Evolutionary conservation across 2,888 invertebrate genomes (phyloP), one percentile per base, ranked within the genome.

Genomic region (Cerastis rubricosa): DNA sequence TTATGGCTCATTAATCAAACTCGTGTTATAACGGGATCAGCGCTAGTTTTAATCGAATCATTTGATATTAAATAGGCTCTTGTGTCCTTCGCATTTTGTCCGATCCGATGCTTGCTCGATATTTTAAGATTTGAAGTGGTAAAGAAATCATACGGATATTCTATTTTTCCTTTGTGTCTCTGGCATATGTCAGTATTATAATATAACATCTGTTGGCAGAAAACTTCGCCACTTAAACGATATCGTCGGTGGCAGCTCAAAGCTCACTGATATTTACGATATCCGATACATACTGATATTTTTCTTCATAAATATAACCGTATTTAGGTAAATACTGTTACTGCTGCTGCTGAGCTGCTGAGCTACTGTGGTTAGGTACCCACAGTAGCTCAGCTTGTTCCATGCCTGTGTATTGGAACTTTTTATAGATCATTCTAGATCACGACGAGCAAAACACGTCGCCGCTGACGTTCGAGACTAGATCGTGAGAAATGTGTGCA

Each of bases 401-500:
- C 54, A 61, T 73, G 65, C 22, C n/a, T 43, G 70, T 64, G 59
- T 81, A 74, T 71, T 73, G 29, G 71, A 72, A 87, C 51, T 85
- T 91, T 90, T 90, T 85, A 89, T 90, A 85, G 87, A 89, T 90
- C 78, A 90, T 91, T 92, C 90, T 91, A 90, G 91, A 91, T 90
- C 91, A 90, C 86, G 90, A 87, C 85, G 78, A 79, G 90, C 87
- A 90, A 91, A 91, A 90, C 89, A 91, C 87, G 89, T 83, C 86
- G 89, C 78, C 49, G 83, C 70, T 81, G 80, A 77, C 78, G 80
- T 73, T 86, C 35, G 86, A 88, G 89, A 91, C 87, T 90, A 83
- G 91, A 91, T 93, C 93, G 93, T 93, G 93, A 90, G 93, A 93
- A 93, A 86, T 83, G 66, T 81, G 77, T 76, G 87, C 85, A 77